Percentiles rank a stretch among this genome's conserved stretches.
Conservation (phyloP, 2,888 invertebrate genomes). For the Eupithecia dodoneata region DNA sequence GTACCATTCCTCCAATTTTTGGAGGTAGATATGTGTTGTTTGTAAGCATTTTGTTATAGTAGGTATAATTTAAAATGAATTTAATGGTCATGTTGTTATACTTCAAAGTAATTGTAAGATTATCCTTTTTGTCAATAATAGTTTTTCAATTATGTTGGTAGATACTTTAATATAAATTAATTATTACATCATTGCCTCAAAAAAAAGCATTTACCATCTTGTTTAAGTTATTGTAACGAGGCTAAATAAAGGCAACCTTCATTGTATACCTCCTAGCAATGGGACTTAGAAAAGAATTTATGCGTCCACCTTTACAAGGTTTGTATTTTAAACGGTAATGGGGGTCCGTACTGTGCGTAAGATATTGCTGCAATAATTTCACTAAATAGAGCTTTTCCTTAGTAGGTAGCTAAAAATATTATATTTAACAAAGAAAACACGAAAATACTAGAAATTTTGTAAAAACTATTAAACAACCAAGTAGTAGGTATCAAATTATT, state of each 20-base stretch:
- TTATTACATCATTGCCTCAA: background rate
- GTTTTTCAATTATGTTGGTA: background rate
- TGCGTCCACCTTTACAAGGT: constrained; percentile 50
- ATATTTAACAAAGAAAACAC: background rate
- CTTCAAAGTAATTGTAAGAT: background rate
- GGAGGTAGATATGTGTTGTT: too few relatives aligned
- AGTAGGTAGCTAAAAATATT: background rate
- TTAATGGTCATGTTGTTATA: background rate
- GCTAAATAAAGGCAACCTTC: constrained; percentile 33
- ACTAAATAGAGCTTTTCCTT: background rate
- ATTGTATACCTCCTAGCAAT: constrained; percentile 37
- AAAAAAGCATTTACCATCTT: constrained; percentile 1
- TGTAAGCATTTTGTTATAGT: too few relatives aligned
- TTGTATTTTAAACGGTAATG: constrained; percentile 44
- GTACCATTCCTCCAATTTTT: too few relatives aligned
- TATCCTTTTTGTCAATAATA: background rate
- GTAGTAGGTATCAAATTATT: background rate
- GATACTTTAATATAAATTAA: background rate
- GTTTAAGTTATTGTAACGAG: constrained; percentile 36
- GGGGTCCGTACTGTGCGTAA: constrained; percentile 25
- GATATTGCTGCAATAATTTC: constrained; percentile 30
- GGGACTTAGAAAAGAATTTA: constrained; percentile 55
- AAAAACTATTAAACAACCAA: background rate
- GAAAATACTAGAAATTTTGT: background rate
- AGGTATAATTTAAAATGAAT: too few relatives aligned